These are phyloP conservation scores for Lasioglossum leucozonium DNA, from an alignment of 2,888 invertebrate genomes.

Conservation along the genomic window DNA sequence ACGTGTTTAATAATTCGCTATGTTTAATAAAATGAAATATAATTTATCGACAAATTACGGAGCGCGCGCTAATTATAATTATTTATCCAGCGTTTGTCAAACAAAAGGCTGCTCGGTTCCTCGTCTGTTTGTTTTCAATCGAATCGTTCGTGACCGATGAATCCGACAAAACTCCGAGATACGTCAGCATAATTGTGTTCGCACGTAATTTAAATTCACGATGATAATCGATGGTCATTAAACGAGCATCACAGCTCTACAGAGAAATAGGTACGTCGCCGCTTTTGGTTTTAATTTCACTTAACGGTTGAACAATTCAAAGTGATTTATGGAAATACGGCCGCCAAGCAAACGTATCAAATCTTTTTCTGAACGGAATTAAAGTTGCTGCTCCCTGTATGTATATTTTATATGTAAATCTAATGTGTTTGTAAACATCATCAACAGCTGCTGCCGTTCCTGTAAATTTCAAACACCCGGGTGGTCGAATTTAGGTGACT, in stretches of 20 bases:
- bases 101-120: conserved; percentile 27
- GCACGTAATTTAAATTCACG: conserved; percentile 64
- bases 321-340: conserved; percentile 30
- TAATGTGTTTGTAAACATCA: not conserved
- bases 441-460: not conserved
- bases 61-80: conserved; percentile 50
- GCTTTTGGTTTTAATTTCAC: conserved; percentile 64
- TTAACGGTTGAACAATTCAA: conserved; percentile 59
- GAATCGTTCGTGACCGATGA: conserved; percentile 54
- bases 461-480: not conserved
- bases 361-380: conserved; percentile 47
- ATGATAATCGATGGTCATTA: conserved; percentile 69
- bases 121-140: conserved; percentile 55
- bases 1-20: not conserved
- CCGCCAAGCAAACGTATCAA: conserved; percentile 37
- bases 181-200: conserved; percentile 53
- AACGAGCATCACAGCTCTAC: conserved; percentile 35
- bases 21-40: conserved; percentile 16
- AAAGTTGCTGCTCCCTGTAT: conserved; percentile 25
- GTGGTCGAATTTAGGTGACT: not conserved
- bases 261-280: conserved; percentile 37
- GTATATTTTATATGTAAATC: conserved; percentile 6
- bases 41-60: conserved; percentile 22
- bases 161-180: conserved; percentile 60
- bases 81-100: conserved; percentile 48